phyloP scores from a whole-genome alignment of 2,888 invertebrate genomes.

The Acleris cristana region DNA sequence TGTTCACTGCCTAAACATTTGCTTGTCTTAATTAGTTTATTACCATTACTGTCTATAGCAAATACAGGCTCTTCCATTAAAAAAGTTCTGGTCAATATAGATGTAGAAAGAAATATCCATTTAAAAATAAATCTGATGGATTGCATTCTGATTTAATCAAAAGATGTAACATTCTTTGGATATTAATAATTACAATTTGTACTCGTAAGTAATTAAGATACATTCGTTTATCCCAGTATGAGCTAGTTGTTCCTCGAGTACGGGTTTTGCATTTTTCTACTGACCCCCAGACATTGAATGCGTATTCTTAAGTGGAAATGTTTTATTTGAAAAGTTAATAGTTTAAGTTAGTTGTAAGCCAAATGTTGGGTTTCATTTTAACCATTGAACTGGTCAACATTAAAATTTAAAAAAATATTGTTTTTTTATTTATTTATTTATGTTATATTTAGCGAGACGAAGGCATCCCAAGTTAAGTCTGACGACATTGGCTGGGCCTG shows the following conservation, averaged over 20 bases:
- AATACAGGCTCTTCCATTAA: too few species aligned
- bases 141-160: too few species aligned
- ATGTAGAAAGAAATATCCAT: too few species aligned
- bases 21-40: too few species aligned
- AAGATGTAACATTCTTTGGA: too few species aligned
- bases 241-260: slow-evolving; percentile 7
- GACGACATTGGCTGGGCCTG: too few species aligned
- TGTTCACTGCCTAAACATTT: too few species aligned
- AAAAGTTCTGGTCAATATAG: too few species aligned
- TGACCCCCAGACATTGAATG: background rate
- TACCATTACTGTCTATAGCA: too few species aligned
- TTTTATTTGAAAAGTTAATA: slow-evolving; percentile 36
- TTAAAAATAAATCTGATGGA: too few species aligned
- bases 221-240: background rate
- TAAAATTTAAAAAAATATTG: slow-evolving; percentile 47
- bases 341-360: slow-evolving; percentile 38
- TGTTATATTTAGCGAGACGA: background rate
- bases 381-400: slow-evolving; percentile 44
- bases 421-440: slow-evolving; percentile 22
- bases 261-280: slow-evolving; percentile 37
- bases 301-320: slow-evolving; percentile 22
- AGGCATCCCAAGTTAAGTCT: background rate
- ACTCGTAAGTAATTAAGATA: background rate
- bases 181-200: too few species aligned
- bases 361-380: slow-evolving; percentile 28